phyloP scores from a whole-genome alignment of 2,888 invertebrate species.

The Baronia brevicornis region DNA sequence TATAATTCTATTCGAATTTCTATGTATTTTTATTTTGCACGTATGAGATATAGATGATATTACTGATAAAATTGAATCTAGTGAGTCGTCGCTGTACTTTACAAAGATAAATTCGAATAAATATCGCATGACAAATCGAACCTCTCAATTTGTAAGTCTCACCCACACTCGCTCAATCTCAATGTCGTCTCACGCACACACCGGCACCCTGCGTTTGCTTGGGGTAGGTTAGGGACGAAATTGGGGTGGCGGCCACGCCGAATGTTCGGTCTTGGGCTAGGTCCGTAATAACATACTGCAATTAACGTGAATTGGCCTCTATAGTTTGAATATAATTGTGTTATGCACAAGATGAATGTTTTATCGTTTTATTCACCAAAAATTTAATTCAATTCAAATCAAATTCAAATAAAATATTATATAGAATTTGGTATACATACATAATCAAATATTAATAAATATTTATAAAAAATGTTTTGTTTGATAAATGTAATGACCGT shows the following conservation, averaged over 20 bases:
- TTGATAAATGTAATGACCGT: constrained; percentile 16
- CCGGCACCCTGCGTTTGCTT: constrained; percentile 31
- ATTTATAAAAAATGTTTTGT: constrained; percentile 9
- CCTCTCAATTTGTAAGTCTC: constrained; percentile 26
- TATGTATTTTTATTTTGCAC: too few relatives aligned
- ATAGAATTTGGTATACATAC: background rate
- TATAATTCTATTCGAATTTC: too few relatives aligned
- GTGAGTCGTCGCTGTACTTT: constrained; percentile 10
- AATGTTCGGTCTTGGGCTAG: constrained; percentile 57
- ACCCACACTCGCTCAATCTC: constrained; percentile 23
- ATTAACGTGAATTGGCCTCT: constrained; percentile 30
- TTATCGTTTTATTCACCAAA: too few relatives aligned
- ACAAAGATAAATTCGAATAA: constrained; percentile 16
- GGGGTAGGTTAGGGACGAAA: constrained; percentile 68
- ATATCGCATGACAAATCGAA: constrained; percentile 29
- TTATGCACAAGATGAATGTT: constrained; percentile 2
- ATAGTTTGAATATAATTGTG: constrained; percentile 17
- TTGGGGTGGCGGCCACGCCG: constrained; percentile 59
- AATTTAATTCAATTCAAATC: too few relatives aligned
- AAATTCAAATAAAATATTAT: too few relatives aligned
- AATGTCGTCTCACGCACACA: constrained; percentile 17
- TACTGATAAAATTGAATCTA: too few relatives aligned
- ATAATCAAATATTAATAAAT: background rate
- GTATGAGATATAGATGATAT: too few relatives aligned
- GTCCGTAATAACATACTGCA: constrained; percentile 52